Conservation (phyloP, 2,797 vertebrate species). For the Clangula hyemalis region DNA sequence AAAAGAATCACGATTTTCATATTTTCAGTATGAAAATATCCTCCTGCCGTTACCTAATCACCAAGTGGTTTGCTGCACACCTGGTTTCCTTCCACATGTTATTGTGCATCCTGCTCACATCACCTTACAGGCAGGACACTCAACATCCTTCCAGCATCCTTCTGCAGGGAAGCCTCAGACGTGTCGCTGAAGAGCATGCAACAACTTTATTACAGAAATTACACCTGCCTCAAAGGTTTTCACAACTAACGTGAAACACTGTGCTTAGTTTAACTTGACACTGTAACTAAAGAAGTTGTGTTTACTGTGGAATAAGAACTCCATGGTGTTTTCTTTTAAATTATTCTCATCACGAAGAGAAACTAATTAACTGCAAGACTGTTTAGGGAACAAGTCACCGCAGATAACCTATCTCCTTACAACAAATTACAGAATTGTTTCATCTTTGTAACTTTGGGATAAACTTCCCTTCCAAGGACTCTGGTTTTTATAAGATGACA, state of each 20-base stretch:
- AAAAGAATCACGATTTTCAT: neutral
- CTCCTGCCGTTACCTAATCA: neutral
- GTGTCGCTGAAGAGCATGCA: rapidly evolving
- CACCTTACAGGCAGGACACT: neutral
- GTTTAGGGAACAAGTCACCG: neutral
- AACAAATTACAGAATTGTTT: neutral
- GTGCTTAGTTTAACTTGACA: neutral
- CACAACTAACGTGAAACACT: neutral
- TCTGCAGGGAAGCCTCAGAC: neutral
- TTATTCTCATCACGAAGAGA: slow-evolving; percentile 8
- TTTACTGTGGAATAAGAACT: neutral
- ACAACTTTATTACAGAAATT: neutral
- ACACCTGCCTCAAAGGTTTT: neutral
- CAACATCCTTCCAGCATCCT: neutral
- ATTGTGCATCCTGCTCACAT: neutral
- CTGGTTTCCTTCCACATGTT: neutral
- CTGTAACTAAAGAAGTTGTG: neutral
- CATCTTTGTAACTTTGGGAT: neutral
- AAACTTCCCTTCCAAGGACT: slow-evolving; percentile 18
- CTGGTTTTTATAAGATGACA: neutral
- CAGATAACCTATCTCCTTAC: neutral
- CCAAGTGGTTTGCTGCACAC: neutral
- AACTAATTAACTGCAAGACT: slow-evolving; percentile 44
- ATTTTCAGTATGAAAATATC: neutral
- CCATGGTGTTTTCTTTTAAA: neutral